phyloP scores from a whole-genome alignment of 2,797 vertebrate genomes.

The Acanthurus leucopareius region DNA sequence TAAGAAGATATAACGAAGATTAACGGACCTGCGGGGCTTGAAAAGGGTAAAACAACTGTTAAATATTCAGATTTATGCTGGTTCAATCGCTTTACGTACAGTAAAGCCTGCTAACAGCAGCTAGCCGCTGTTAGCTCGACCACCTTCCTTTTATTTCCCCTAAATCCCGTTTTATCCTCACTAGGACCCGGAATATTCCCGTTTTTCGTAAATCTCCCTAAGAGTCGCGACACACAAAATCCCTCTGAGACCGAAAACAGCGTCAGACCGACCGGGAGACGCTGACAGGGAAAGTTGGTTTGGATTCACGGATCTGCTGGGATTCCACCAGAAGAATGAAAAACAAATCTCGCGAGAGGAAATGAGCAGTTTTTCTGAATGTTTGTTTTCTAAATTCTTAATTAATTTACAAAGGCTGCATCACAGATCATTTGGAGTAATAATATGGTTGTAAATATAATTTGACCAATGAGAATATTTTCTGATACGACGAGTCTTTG shows the following conservation, averaged over 20 bases:
- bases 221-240: neutral
- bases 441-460: no score
- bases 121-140: conserved; percentile 53
- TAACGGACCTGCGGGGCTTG: conserved; percentile 12
- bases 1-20: conserved; percentile 34
- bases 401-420: no score
- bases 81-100: neutral
- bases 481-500: no score
- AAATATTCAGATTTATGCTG: conserved; percentile 8
- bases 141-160: conserved; percentile 11
- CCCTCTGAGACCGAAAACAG: neutral
- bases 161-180: conserved; percentile 7
- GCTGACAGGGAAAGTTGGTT: conserved; percentile 3
- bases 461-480: no score
- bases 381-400: no score
- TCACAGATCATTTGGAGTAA: no score
- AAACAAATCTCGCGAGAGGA: conserved; percentile 55
- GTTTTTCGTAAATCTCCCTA: neutral
- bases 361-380: neutral
- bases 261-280: no score
- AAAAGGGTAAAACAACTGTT: conserved; percentile 37
- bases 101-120: conserved; percentile 42
- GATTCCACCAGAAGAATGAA: neutral
- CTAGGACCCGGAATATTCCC: neutral
- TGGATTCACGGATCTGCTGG: conserved; percentile 13